Percentiles rank a stretch among this genome's conserved stretches.
These are phyloP conservation scores for Malacoraja senta DNA, from an alignment of 2,797 vertebrate genomes.

Conservation along the genomic window DNA sequence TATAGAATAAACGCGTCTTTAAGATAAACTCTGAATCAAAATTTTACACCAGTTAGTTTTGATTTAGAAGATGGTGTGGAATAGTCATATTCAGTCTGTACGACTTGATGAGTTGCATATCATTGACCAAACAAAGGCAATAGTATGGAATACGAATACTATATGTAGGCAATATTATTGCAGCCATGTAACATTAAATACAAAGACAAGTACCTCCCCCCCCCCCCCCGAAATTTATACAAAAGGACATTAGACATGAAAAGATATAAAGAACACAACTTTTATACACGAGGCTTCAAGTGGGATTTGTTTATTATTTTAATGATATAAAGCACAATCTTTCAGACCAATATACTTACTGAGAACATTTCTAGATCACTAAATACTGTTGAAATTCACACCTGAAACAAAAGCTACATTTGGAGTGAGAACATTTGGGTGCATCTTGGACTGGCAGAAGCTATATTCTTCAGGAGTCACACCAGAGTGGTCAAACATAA, in stretches of 20 bases:
- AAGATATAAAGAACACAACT: too few relatives aligned
- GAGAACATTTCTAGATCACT: neutral
- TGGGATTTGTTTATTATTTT: too few relatives aligned
- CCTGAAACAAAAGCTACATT: neutral
- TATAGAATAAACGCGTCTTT: neutral
- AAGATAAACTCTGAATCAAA: neutral
- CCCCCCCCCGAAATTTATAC: too few relatives aligned
- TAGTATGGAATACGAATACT: too few relatives aligned
- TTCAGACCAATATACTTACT: neutral
- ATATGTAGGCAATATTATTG: too few relatives aligned
- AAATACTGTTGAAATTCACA: neutral
- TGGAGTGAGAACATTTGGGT: neutral
- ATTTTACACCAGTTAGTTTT: neutral
- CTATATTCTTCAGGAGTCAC: neutral
- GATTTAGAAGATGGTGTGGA: neutral
- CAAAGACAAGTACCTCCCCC: too few relatives aligned
- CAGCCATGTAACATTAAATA: too few relatives aligned
- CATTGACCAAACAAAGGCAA: too few relatives aligned
- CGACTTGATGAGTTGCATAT: too few relatives aligned
- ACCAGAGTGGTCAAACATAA: neutral
- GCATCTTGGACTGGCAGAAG: neutral
- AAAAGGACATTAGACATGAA: too few relatives aligned
- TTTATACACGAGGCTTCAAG: too few relatives aligned
- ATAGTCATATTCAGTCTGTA: too few relatives aligned
- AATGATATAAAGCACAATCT: neutral